Conservation (phyloP, 2,888 invertebrate species). For the Philonicus albiceps region DNA sequence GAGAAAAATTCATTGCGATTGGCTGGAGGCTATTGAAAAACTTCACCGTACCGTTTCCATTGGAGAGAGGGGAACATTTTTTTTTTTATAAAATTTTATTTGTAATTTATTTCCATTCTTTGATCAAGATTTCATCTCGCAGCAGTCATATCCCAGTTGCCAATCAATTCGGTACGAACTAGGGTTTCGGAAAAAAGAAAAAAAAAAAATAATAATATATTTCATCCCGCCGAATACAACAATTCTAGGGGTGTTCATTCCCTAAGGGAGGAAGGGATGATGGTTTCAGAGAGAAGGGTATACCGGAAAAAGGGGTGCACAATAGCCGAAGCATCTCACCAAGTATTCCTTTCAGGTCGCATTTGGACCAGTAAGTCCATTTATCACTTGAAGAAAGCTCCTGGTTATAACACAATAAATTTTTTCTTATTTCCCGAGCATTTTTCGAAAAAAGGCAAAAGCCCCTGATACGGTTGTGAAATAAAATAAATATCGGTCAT, state of each 20-base stretch:
- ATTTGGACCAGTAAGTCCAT: slow-evolving; percentile 5
- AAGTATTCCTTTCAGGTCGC: neutral
- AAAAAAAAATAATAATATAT: neutral
- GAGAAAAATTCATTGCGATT: neutral
- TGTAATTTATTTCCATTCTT: neutral
- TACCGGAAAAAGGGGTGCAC: neutral
- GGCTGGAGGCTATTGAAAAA: neutral
- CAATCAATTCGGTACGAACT: neutral
- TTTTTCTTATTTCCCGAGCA: neutral
- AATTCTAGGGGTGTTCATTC: neutral
- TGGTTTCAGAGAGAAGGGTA: neutral
- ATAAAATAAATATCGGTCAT: neutral
- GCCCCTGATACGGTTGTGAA: neutral
- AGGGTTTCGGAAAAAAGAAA: neutral
- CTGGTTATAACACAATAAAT: slow-evolving; percentile 25
- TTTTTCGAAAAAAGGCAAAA: neutral
- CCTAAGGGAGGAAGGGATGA: neutral
- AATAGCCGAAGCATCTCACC: neutral
- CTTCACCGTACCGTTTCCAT: neutral
- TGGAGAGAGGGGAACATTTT: too few relatives aligned
- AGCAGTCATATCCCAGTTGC: neutral
- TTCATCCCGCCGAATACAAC: neutral
- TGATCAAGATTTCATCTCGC: neutral
- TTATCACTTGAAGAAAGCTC: slow-evolving; percentile 14
- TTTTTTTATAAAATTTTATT: neutral